Percentiles rank a stretch among this genome's conserved stretches.
These are phyloP conservation scores for Melolontha melolontha DNA, from an alignment of 2,888 invertebrate genomes.

Conservation along the genomic window DNA sequence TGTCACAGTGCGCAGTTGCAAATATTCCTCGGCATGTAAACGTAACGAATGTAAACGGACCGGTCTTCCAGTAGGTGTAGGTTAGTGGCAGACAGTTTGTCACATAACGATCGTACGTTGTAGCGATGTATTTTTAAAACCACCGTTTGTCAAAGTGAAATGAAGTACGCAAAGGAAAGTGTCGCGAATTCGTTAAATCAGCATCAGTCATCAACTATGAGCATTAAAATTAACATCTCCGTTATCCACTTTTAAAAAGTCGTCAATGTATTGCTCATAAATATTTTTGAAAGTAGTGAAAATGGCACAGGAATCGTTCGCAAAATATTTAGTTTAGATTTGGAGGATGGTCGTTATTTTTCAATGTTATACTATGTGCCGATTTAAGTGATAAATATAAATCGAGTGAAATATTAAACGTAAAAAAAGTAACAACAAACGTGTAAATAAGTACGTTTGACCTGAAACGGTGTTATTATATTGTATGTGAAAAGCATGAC, in stretches of 20 bases:
- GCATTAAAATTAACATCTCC: slow-evolving; percentile 1
- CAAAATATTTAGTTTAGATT: background rate
- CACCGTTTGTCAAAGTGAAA: slow-evolving; percentile 22
- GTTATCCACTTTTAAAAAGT: background rate
- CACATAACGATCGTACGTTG: slow-evolving; percentile 15
- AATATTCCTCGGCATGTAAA: slow-evolving; percentile 24
- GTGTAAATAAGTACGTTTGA: slow-evolving; percentile 3
- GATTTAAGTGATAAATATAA: no score
- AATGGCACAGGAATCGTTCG: slow-evolving; percentile 2
- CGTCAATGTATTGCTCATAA: slow-evolving; percentile 43
- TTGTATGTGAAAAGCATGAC: slow-evolving; percentile 57
- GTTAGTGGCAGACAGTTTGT: slow-evolving; percentile 30
- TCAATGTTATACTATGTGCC: no score
- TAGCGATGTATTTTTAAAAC: slow-evolving; percentile 24
- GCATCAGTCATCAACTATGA: slow-evolving; percentile 2
- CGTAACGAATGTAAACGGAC: slow-evolving; percentile 29
- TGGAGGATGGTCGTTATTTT: no score
- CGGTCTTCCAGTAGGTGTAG: slow-evolving; percentile 37
- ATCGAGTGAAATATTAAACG: no score
- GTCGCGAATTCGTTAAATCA: slow-evolving; percentile 21
- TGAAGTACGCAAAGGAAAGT: slow-evolving; percentile 24
- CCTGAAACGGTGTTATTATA: background rate
- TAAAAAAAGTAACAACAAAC: no score
- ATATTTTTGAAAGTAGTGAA: slow-evolving; percentile 35
- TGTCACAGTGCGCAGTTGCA: slow-evolving; percentile 40